These are phyloP conservation scores for Molossus molossus DNA, from an alignment of 2,797 vertebrate species.

Conservation along the genomic window DNA sequence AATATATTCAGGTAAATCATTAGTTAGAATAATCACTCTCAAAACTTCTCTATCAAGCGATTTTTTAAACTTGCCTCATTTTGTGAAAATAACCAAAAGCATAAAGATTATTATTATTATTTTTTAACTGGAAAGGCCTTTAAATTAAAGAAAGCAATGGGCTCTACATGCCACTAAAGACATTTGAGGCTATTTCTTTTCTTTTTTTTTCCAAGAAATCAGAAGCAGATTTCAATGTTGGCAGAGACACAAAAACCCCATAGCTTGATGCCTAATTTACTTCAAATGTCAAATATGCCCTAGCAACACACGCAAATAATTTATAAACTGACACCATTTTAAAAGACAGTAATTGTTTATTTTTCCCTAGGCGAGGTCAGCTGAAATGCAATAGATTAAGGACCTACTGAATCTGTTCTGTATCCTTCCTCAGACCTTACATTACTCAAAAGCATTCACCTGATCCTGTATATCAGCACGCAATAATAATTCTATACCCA, in stretches of 20 bases:
- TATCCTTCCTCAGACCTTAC: background rate
- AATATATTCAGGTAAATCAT: background rate
- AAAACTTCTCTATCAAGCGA: background rate
- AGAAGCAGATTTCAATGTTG: conserved; percentile 45
- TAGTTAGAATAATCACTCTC: background rate
- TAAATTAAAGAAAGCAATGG: background rate
- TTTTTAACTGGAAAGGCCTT: background rate
- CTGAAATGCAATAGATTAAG: conserved; percentile 5
- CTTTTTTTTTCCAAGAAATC: background rate
- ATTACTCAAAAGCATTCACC: background rate
- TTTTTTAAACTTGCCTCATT: background rate
- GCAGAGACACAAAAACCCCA: conserved; percentile 61
- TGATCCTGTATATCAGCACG: background rate
- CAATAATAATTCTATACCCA: background rate
- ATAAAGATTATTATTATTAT: background rate
- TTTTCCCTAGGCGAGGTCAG: background rate
- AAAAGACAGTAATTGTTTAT: background rate
- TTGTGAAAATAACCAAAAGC: background rate
- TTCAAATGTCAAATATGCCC: background rate
- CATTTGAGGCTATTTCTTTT: background rate
- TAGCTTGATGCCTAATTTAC: conserved; percentile 56
- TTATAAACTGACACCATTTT: conserved; percentile 43
- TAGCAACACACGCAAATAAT: conserved; percentile 27
- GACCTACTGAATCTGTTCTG: background rate
- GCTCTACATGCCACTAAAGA: conserved; percentile 17